A percentile compares a stretch with the other conserved stretches of the same genome.
Conservation (phyloP, 2,888 invertebrate species). For the Acanthococcus lagerstroemiae region DNA sequence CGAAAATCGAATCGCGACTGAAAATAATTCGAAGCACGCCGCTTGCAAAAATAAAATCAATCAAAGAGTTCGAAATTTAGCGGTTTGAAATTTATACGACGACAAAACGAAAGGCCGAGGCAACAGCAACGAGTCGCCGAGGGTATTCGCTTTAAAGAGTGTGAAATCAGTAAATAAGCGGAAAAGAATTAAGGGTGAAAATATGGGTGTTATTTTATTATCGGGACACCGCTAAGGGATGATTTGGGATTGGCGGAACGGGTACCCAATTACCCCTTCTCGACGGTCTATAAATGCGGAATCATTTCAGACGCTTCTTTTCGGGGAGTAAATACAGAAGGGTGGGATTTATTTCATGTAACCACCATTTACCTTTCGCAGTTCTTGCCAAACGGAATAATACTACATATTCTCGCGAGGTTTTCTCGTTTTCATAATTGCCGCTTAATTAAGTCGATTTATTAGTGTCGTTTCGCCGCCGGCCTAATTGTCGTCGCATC, state of each 20-base stretch:
- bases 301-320: conserved; percentile 27
- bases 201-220: conserved; percentile 31
- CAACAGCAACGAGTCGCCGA: neutral
- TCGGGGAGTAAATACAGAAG: conserved; percentile 22
- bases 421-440: neutral
- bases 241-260: conserved; percentile 30
- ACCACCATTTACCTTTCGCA: conserved; percentile 27
- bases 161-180: conserved; percentile 31
- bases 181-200: conserved; percentile 30
- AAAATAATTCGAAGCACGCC: no score
- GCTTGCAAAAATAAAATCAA: no score
- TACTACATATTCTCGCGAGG: conserved; percentile 2
- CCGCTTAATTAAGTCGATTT: conserved; percentile 2
- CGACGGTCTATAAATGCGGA: conserved; percentile 15
- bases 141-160: conserved; percentile 23
- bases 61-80: no score
- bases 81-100: no score
- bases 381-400: conserved; percentile 20
- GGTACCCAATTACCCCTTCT: conserved; percentile 29
- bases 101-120: neutral
- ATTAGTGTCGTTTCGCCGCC: neutral
- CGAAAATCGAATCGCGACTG: no score
- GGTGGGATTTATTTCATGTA: conserved; percentile 30
- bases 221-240: conserved; percentile 28
- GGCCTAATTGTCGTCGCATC: neutral